These are phyloP conservation scores for Synergus umbraculus DNA, from an alignment of 2,888 invertebrate species.

Conservation along the genomic window DNA sequence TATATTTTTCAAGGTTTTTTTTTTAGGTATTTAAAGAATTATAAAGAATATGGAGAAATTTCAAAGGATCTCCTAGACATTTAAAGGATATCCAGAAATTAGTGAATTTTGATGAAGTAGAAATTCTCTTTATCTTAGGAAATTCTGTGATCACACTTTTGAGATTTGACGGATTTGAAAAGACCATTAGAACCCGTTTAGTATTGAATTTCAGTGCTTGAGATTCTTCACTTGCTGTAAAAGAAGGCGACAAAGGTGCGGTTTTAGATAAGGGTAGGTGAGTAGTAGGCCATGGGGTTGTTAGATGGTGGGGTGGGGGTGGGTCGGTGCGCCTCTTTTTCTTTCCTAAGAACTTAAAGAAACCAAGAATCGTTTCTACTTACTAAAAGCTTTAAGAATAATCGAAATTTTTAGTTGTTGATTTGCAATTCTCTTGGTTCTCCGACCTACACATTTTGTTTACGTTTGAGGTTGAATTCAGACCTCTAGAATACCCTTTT, in stretches of 20 bases:
- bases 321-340: slow-evolving; percentile 75
- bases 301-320: slow-evolving; percentile 69
- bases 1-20: no score
- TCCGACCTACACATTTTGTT: neutral
- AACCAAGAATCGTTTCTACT: slow-evolving; percentile 36
- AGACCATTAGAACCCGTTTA: slow-evolving; percentile 14
- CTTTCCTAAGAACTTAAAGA: slow-evolving; percentile 44
- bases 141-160: neutral
- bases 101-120: neutral
- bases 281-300: slow-evolving; percentile 73
- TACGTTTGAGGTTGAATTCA: slow-evolving; percentile 31
- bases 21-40: no score
- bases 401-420: slow-evolving; percentile 2
- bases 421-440: neutral
- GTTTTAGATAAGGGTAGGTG: slow-evolving; percentile 52
- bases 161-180: neutral
- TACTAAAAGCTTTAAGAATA: neutral
- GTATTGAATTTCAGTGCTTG: slow-evolving; percentile 16
- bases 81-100: neutral
- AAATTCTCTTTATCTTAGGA: neutral
- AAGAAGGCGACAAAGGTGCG: slow-evolving; percentile 33
- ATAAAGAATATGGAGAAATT: no score
- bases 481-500: neutral
- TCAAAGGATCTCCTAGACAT: no score
- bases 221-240: slow-evolving; percentile 19